Conservation (phyloP, 2,888 invertebrate species). For the Flexamia atlantica region DNA sequence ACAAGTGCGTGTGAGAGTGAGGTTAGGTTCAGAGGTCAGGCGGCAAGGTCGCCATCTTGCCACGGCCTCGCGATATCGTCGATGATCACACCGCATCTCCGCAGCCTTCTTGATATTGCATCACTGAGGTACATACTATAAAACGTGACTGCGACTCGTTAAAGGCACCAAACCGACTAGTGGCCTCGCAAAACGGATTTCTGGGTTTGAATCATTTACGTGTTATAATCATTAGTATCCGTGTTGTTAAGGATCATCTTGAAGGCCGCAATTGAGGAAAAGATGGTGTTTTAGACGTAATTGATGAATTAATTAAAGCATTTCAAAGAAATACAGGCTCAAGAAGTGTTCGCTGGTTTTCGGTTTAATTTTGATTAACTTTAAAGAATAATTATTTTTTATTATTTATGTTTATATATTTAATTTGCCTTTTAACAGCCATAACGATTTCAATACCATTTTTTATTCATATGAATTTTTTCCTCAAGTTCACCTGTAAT, state of each 20-base stretch:
- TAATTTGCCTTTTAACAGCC: no score
- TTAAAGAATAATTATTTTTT: no score
- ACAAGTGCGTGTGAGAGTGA: constrained; percentile 24
- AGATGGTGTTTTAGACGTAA: no score
- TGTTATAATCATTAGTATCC: neutral
- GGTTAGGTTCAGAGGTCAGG: constrained; percentile 42
- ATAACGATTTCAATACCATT: no score
- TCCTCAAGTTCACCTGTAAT: no score
- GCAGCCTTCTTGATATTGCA: constrained; percentile 29
- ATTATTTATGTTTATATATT: no score
- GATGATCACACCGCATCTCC: constrained; percentile 14
- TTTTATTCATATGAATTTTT: no score
- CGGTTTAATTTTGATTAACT: no score
- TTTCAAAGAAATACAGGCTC: no score
- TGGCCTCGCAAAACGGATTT: constrained; percentile 1
- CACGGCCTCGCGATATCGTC: constrained; percentile 39
- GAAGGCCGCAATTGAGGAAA: no score
- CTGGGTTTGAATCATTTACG: neutral
- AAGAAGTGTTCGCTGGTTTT: no score
- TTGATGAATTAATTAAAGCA: no score
- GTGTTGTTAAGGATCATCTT: neutral
- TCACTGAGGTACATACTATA: constrained; percentile 29
- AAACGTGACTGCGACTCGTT: constrained; percentile 5
- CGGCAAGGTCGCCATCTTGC: constrained; percentile 46
- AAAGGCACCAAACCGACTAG: constrained; percentile 4